A percentile compares a stretch with the other conserved stretches of the same genome.
phyloP scores from a whole-genome alignment of 2,797 vertebrate genomes.

The Emydoidea blandingii region DNA sequence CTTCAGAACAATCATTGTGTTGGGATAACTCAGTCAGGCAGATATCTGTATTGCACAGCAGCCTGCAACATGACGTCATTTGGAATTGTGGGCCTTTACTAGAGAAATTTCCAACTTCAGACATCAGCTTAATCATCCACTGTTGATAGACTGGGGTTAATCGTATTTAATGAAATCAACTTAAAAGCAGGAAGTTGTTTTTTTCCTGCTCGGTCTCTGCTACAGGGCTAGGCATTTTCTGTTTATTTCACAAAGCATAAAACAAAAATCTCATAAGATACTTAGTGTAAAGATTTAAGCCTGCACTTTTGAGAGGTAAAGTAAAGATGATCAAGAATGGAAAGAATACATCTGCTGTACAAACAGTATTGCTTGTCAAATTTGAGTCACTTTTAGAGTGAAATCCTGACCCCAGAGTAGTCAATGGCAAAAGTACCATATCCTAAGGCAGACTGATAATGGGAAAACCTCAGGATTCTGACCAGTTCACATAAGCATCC shows the following conservation, averaged over 20 bases:
- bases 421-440: not conserved
- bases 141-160: not conserved
- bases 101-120: not conserved
- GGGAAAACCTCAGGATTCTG: not conserved
- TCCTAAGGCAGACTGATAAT: not conserved
- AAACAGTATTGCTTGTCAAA: not conserved
- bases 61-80: not conserved
- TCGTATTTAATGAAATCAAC: not conserved
- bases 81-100: not conserved
- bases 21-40: not conserved
- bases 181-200: not conserved
- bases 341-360: conserved; percentile 41
- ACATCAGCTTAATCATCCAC: not conserved
- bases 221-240: not conserved
- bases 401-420: not conserved
- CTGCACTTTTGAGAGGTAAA: conserved; percentile 16
- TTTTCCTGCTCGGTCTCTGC: not conserved
- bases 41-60: not conserved
- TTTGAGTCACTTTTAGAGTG: not conserved
- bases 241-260: not conserved
- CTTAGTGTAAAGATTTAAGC: not conserved
- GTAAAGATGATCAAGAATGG: not conserved
- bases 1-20: not conserved
- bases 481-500: not conserved
- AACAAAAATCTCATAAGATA: not conserved